Evolutionary conservation across 2,888 invertebrate genomes (phyloP).

Genomic region (Agriopis leucophaearia): DNA sequence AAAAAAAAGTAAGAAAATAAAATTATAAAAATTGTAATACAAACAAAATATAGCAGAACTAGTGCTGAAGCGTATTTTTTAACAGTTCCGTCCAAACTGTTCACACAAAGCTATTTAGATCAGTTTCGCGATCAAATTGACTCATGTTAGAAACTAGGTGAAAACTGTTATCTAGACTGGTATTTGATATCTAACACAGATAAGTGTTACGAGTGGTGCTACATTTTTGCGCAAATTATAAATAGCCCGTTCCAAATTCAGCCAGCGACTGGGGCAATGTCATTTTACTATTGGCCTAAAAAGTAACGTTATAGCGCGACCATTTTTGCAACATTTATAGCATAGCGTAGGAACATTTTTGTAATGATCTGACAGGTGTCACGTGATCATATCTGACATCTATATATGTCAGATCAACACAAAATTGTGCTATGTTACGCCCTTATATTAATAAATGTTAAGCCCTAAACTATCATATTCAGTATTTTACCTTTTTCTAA

Average conservation of each 20-base stretch:
- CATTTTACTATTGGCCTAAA: conserved; percentile 19
- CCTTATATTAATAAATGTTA: too few species aligned
- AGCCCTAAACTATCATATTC: too few species aligned
- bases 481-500: too few species aligned
- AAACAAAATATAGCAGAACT: neutral
- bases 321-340: conserved; percentile 10
- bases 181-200: conserved; percentile 45
- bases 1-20: too few species aligned
- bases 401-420: neutral
- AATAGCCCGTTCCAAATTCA: conserved; percentile 42
- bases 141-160: conserved; percentile 31
- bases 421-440: neutral
- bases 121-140: conserved; percentile 26
- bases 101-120: conserved; percentile 22
- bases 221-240: conserved; percentile 41
- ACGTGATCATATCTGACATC: neutral
- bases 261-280: conserved; percentile 35
- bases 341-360: neutral
- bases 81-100: conserved; percentile 18
- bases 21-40: too few species aligned
- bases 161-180: conserved; percentile 39
- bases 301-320: conserved; percentile 1
- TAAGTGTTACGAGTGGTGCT: conserved; percentile 35
- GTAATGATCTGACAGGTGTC: neutral
- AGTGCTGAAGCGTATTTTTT: neutral